Base-by-base conservation (phyloP, 2,888 invertebrate genomes). In the Metacarcinus magister region DNA sequence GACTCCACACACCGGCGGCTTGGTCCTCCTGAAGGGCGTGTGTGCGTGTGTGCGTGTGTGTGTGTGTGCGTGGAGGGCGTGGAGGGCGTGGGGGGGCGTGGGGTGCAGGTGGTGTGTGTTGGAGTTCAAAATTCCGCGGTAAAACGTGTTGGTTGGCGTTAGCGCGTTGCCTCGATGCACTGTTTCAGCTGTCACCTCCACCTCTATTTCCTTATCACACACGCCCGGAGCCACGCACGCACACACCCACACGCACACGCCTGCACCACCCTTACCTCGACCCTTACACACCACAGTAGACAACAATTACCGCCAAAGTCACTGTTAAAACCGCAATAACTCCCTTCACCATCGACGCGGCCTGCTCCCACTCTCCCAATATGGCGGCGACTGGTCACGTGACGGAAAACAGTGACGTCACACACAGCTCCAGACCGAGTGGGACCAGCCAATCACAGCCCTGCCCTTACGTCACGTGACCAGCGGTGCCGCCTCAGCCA, bases 351-450 rank as follows among this genome's bases (percentile, higher is more conserved):
- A 91, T 94, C 91, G 46, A 54, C 67, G 43, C 87, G 75, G 23
- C 48, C 54, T 96, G 48, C 92, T 92, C 92, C 92, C 94, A 75
- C 94, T 54, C 54, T 91, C 96, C 87, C 96, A 96, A 96, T 96
- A 96, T 96, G 96, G 96, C 96, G 96, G 96, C 94, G 96, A 94
- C 96, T 96, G 96, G 96, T 96, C 96, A 96, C 96, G 96, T 96
- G 96, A 96, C 94, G 94, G 94, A 96, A 96, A 96, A 96, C 94
- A 96, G 94, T 96, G 96, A 96, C 96, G 96, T 96, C 96, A 96
- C 94, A 46, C 82, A 60, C 54, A 95, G 92, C 95, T 60, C 95
- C 95, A 89, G 28, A 60, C 94, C 8, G 87, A 46, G 87, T 87
- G 48, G 87, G 54, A 93, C 43, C 94, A 92, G 89, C 96, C 96